Evolutionary conservation across 2,797 vertebrate species (phyloP), one percentile per base, ranked within the genome.

Genomic region (Lerista edwardsae): DNA sequence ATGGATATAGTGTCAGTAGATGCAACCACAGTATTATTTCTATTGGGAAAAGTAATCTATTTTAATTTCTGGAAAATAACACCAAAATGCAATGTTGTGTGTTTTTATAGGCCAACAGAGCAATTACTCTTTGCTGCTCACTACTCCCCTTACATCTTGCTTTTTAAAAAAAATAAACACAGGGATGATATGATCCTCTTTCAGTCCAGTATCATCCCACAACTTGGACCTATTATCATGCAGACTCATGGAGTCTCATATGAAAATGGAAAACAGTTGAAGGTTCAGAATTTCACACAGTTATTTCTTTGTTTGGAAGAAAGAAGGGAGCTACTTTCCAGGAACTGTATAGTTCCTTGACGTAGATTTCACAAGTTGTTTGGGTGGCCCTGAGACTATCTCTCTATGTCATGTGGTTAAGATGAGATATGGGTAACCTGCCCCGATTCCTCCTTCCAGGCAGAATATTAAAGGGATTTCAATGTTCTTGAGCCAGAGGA

Each of bases 261-360:
- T 65, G 72, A 86, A 93, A 89, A 85, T 90, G 86, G 87, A 84
- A 92, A 89, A 87, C 88, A 2, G 2, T 86, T 89, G 90, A 92
- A 93, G 82, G 91, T 93, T 94, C 84, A 34, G 61, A 77, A 87
- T 91, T 94, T 94, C 92, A 93, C 91, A 90, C 87, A 87, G 79
- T 88, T 89, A 87, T 51, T 10, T 85, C 91, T 91, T 89, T 88
- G 85, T 87, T 87, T 82, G 21, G 74, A 92, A 39, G 55, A 93
- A 68, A 0, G 0, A 0, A 0, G 74, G 5, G 77, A 91, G 87
- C 55, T 79, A 86, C 89, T 90, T 88, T 73, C 59, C 93, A 92
- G 79, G 57, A 91, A 91, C 71, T 57, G 84, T 83, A 84, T 61
- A 47, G 68, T 89, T 94, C 88, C 85, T 84, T 89, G 87, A 86